phyloP scores from a whole-genome alignment of 2,888 invertebrate genomes.

The Hirtodrosophila duncani region DNA sequence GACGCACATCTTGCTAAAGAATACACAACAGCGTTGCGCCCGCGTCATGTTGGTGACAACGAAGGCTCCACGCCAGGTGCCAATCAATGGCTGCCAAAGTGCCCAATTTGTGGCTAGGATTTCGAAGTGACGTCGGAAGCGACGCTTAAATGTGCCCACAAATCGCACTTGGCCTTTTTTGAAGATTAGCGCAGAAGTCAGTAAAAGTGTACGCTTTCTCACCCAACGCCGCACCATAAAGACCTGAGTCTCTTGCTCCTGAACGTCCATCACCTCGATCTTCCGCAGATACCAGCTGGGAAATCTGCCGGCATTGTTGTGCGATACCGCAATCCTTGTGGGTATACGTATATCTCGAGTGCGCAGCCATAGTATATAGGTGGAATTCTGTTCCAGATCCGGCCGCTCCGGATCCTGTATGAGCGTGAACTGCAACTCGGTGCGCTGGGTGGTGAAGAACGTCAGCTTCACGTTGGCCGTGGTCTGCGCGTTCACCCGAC shows the following conservation, averaged over 20 bases:
- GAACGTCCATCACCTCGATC: conserved; percentile 41
- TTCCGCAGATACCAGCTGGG: conserved; percentile 46
- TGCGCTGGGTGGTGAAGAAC: neutral
- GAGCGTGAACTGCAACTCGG: conserved; percentile 23
- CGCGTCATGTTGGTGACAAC: conserved; percentile 35
- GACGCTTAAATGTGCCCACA: neutral
- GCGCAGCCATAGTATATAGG: conserved; percentile 32
- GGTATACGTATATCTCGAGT: conserved; percentile 51
- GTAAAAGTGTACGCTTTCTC: conserved; percentile 11
- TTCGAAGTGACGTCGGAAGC: conserved; percentile 18
- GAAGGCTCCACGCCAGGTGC: conserved; percentile 39
- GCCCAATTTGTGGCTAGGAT: conserved; percentile 42
- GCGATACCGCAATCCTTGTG: conserved; percentile 32
- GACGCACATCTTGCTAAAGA: conserved; percentile 28
- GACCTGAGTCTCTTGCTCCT: conserved; percentile 33
- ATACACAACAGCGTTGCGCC: conserved; percentile 42
- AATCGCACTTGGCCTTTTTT: conserved; percentile 9
- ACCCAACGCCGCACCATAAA: conserved; percentile 49
- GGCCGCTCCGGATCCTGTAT: conserved; percentile 45
- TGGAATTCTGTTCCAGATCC: conserved; percentile 32
- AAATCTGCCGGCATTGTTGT: conserved; percentile 50
- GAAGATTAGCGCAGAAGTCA: conserved; percentile 26
- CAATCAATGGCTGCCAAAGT: conserved; percentile 48
- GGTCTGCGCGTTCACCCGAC: conserved; percentile 32
- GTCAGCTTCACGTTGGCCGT: conserved; percentile 34